Evolutionary conservation across 2,888 invertebrate genomes (phyloP).

Genomic region (Acronicta alni): DNA sequence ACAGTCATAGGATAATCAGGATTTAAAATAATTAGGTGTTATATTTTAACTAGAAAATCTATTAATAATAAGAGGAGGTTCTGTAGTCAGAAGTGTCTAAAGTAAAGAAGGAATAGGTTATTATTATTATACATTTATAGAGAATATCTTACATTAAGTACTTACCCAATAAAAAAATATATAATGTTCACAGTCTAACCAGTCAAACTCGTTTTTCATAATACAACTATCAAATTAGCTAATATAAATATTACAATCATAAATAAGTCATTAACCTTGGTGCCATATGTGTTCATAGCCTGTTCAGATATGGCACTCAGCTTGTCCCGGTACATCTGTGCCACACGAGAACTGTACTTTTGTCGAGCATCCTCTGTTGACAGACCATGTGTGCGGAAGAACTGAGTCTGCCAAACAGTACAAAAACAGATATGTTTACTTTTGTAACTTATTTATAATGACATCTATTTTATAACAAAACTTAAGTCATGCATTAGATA

Average conservation of each 20-base stretch:
- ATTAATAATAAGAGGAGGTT: too few species aligned
- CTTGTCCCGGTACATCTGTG: slow-evolving; percentile 97
- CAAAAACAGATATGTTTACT: slow-evolving; percentile 2
- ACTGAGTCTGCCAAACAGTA: slow-evolving; percentile 92
- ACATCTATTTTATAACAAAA: background rate
- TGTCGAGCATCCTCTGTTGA: slow-evolving; percentile 97
- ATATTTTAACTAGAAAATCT: too few species aligned
- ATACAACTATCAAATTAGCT: background rate
- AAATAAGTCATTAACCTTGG: slow-evolving; percentile 91
- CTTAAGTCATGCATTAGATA: background rate
- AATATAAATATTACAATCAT: background rate
- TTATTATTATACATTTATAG: too few species aligned
- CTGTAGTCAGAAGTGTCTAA: too few species aligned
- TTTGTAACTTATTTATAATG: background rate
- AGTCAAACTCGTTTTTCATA: background rate
- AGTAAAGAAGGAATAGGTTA: too few species aligned
- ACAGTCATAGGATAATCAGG: too few species aligned
- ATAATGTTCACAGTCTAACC: too few species aligned
- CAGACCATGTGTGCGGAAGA: slow-evolving; percentile 98
- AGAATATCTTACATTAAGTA: slow-evolving; percentile 20
- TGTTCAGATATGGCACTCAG: slow-evolving; percentile 94
- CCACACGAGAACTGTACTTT: slow-evolving; percentile 99
- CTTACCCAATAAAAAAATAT: slow-evolving; percentile 43
- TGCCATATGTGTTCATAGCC: slow-evolving; percentile 96
- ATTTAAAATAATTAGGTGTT: too few species aligned